A percentile compares a stretch with the other conserved stretches of the same genome.
Evolutionary conservation across 2,113 vertebrate genomes (phyloP).

Genomic region (Zeus faber): DNA sequence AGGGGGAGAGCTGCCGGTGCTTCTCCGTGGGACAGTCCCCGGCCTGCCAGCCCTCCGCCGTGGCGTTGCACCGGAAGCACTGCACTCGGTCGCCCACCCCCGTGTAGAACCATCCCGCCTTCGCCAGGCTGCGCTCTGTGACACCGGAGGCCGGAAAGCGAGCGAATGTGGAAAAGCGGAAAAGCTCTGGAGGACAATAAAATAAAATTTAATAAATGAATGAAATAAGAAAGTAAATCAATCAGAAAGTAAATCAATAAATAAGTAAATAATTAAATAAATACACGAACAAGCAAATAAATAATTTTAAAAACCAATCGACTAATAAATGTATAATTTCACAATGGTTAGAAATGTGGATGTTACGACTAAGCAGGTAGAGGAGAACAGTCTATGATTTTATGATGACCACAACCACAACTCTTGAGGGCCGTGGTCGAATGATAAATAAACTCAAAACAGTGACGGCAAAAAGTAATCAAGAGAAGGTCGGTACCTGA

Average conservation of each 20-base stretch:
- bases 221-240: too few relatives aligned
- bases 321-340: too few relatives aligned
- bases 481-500: constrained; percentile 56
- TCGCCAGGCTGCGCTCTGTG: constrained; percentile 89
- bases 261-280: too few relatives aligned
- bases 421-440: too few relatives aligned
- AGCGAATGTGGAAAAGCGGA: constrained; percentile 89
- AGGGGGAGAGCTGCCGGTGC: constrained; percentile 85
- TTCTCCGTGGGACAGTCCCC: constrained; percentile 89
- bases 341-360: too few relatives aligned
- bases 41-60: constrained; percentile 86
- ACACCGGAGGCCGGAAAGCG: constrained; percentile 78
- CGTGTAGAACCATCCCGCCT: constrained; percentile 94
- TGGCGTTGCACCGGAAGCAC: constrained; percentile 90
- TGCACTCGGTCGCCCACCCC: constrained; percentile 87
- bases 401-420: too few relatives aligned
- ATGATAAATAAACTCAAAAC: too few relatives aligned
- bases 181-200: constrained; percentile 80
- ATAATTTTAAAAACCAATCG: too few relatives aligned
- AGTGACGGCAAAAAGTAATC: background rate
- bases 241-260: too few relatives aligned
- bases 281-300: too few relatives aligned
- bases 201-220: background rate
- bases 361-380: too few relatives aligned
- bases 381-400: too few relatives aligned